phyloP scores from a whole-genome alignment of 2,113 vertebrate species.

The Hyaena hyaena region DNA sequence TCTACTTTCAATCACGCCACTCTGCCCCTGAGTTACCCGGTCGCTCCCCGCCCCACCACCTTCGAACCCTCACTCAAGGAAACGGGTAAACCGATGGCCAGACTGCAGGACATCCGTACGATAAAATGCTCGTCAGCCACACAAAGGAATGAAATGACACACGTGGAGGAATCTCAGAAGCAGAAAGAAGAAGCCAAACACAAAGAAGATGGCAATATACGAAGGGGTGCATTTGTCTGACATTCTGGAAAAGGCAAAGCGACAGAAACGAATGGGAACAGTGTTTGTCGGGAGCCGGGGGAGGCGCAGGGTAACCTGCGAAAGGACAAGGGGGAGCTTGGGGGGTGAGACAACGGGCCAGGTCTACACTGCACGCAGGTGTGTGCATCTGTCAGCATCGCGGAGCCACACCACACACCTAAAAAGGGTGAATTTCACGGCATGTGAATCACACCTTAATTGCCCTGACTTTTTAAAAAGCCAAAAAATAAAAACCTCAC shows the following conservation, averaged over 20 bases:
- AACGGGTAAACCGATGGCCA: not conserved
- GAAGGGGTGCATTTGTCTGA: not conserved
- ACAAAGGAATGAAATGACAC: not conserved
- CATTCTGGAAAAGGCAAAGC: not conserved
- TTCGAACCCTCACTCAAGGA: not conserved
- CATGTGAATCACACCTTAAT: not conserved
- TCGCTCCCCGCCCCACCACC: not conserved
- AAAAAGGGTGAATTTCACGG: not conserved
- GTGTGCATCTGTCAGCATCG: not conserved
- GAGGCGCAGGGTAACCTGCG: not conserved
- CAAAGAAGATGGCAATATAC: rapidly evolving
- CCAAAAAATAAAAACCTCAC: not conserved
- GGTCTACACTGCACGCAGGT: not conserved
- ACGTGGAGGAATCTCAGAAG: not conserved
- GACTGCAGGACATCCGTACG: not conserved
- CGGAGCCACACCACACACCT: not conserved
- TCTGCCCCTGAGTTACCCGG: not conserved
- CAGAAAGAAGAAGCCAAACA: not conserved
- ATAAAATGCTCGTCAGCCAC: not conserved
- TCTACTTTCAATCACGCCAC: not conserved
- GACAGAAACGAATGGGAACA: not conserved
- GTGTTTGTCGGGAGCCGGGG: not conserved
- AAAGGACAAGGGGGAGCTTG: not conserved
- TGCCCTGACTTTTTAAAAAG: not conserved
- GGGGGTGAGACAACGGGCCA: not conserved